Base-by-base conservation (phyloP, 1,140 invertebrate species). In the Drosophila nebulosa region DNA sequence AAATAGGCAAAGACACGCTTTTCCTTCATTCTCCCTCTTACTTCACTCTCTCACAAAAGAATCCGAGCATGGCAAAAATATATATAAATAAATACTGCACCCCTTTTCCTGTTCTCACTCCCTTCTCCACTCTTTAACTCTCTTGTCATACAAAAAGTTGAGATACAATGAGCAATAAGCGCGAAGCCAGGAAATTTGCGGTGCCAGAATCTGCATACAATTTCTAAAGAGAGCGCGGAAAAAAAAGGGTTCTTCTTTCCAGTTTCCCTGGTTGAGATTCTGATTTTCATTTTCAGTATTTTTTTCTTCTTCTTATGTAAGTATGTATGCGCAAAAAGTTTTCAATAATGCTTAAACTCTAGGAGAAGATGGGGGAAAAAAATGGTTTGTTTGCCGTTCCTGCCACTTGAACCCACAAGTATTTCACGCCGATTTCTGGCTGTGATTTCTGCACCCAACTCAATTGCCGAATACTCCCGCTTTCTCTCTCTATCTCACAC, bases 401-500 rank as follows among this genome's bases (percentile, higher is more conserved):
- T 32, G 39, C 16, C 69, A 74, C 78, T 85, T 78, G 58, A 86
- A 58, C 52, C 53, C 67, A 75, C 62, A 71, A 88, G 83, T 78
- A 88, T 76, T 88, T 88, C 70, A 86, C 78, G 78, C 77, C 80
- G 79, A 84, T 84, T 85, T 77, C 69, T 79, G 73, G 68, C 52
- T 51, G 27, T 51, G 67, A 78, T 74, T 81, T 59, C 32, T 63
- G 50, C 52, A 53, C 39, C 50, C 77, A 63, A 51, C 72, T 63
- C 69, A 66, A 73, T 66, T 70, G 61, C 50, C 35, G 53, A 50
- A 58, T 22, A 30, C 50, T 74, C 39, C 30, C 5, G 4, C 39
- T 21, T 7, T 42, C 3, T 16, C 14, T 21, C 16, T 46, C 39
- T 46, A 18, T 46, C 39, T 21, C 55, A 46, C 60, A 46, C 60